phyloP scores from a whole-genome alignment of 2,113 vertebrate genomes.

The Microtus pennsylvanicus region DNA sequence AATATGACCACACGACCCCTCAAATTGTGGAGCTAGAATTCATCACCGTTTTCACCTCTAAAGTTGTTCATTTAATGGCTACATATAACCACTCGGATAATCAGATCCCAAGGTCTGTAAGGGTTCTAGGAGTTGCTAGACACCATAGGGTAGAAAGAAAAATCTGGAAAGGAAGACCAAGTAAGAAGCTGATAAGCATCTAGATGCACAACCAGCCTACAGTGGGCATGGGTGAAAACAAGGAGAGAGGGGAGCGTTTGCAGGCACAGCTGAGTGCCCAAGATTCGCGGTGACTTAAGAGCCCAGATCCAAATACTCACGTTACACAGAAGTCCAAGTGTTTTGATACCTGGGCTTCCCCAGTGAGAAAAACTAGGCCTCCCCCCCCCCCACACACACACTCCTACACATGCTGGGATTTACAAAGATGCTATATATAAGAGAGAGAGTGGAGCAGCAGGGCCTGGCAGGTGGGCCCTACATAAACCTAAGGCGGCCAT shows the following conservation, averaged over 20 bases:
- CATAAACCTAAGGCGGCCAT: background rate
- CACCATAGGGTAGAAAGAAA: background rate
- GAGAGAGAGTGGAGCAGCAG: background rate
- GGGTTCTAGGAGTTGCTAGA: background rate
- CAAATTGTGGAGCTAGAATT: background rate
- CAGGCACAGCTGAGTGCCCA: background rate
- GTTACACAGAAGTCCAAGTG: background rate
- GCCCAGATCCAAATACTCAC: background rate
- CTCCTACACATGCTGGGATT: background rate
- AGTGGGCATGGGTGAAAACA: fast-evolving
- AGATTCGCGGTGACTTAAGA: fast-evolving
- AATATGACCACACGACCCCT: background rate
- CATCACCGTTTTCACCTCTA: background rate
- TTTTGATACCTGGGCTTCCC: background rate
- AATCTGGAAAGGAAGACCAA: background rate
- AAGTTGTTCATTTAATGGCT: background rate
- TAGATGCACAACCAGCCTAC: background rate
- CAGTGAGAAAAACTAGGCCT: background rate
- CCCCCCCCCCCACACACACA: background rate
- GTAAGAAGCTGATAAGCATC: background rate
- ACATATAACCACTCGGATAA: background rate
- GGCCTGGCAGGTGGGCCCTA: background rate
- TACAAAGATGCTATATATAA: background rate
- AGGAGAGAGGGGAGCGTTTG: background rate
- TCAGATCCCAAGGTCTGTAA: background rate